Base-by-base conservation (phyloP, 2,888 invertebrate genomes). In the Agrilus mali region DNA sequence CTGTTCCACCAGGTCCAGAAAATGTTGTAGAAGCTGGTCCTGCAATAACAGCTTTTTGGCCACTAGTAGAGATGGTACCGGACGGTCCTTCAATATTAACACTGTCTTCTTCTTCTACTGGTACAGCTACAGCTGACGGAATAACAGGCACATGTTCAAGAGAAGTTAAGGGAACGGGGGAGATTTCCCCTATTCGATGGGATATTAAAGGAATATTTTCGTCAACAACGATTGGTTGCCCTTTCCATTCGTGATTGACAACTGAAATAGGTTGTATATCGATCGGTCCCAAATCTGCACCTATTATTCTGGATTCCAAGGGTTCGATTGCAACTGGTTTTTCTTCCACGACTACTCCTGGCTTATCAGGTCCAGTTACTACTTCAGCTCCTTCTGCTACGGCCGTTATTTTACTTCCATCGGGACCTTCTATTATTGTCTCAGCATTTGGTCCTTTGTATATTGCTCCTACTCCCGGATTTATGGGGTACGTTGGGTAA, bases 401-500 rank as follows among this genome's bases (percentile, higher is more conserved):
- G 31, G 64, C 53, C 4, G 59, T 62, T 33, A 66, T 64, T 6
- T 59, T 53, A 42, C 63, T 63, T 13, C 65, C 66, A 51, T 66
- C 65, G 7, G 65, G 65, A 15, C 66, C 65, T 53, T 58, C 55
- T 32, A 66, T 62, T 27, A 66, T 61, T 2, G 64, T 65, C 51
- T 61, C 60, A 2, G 59, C 60, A 42, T 62, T 56, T 3, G 64
- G 63, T 6, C 65, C 64, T 52, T 58, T 57, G 44, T 58, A 63
- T 34, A 65, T 60, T 7, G 60, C 60, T 14, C 64, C 66, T 15
- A 64, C 59, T 40, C 61, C 62, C 40, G 59, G 55, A 20, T 60
- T 51, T 7, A 61, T 54, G 5, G 59, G 50, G 17, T 50, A 50
- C 17, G 40, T 44, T 22, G 45, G 47, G 36, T 38, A 38, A 36